Conservation (phyloP, 2,113 vertebrate species). For the Fulmarus glacialis region DNA sequence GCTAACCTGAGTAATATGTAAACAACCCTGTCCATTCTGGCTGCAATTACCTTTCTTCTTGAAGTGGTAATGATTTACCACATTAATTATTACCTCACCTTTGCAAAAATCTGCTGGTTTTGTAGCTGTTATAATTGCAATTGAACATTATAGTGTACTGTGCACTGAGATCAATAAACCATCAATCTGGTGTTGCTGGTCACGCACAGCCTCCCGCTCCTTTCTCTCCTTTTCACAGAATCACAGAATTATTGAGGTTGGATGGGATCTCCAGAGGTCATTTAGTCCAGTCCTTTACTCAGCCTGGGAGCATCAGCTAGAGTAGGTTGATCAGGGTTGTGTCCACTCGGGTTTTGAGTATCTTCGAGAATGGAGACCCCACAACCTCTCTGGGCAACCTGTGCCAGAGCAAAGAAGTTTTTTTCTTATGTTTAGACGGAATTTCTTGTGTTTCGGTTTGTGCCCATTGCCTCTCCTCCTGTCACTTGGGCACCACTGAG, state of each 20-base stretch:
- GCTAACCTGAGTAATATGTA: not conserved
- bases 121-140: not conserved
- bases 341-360: not conserved
- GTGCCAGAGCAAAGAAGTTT: not conserved
- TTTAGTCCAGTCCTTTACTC: not conserved
- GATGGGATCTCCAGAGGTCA: not conserved
- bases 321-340: not conserved
- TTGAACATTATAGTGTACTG: accelerated
- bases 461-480: not conserved
- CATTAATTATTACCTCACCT: not conserved
- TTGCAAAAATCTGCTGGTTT: not conserved
- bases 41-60: not conserved
- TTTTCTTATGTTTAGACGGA: not conserved
- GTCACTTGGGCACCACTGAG: not conserved
- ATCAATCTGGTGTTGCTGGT: not conserved
- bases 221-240: not conserved
- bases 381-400: not conserved
- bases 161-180: not conserved
- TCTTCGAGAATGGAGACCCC: not conserved
- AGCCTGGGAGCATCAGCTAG: not conserved
- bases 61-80: not conserved
- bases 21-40: not conserved
- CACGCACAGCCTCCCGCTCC: not conserved
- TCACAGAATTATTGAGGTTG: not conserved
- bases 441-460: not conserved